phyloP scores from a whole-genome alignment of 2,113 vertebrate genomes.

The Anoplopoma fimbria region DNA sequence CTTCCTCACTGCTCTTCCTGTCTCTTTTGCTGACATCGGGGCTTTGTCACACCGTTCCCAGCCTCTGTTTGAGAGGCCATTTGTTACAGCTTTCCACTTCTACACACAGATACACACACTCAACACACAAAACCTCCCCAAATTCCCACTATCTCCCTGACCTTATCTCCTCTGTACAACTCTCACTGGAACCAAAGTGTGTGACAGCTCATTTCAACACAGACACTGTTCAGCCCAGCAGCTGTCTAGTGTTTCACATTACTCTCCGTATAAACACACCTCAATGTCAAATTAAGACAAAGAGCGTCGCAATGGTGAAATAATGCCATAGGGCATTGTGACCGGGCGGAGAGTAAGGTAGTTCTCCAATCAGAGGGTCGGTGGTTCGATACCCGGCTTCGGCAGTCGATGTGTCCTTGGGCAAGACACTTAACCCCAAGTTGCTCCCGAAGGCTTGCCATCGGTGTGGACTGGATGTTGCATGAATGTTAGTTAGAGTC shows the following conservation, averaged over 20 bases:
- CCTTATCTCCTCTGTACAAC: conserved; percentile 60
- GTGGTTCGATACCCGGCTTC: too few species aligned
- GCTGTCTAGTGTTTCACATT: conserved; percentile 39
- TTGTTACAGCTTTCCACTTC: conserved; percentile 61
- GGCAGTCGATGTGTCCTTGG: too few species aligned
- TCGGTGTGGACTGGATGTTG: too few species aligned
- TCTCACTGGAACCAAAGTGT: conserved; percentile 51
- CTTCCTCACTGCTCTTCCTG: conserved; percentile 7
- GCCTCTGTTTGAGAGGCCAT: conserved; percentile 53
- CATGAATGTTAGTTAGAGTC: too few species aligned
- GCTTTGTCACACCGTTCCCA: conserved; percentile 38
- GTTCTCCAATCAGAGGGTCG: too few species aligned
- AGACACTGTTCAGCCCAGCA: conserved; percentile 36
- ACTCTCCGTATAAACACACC: conserved; percentile 38
- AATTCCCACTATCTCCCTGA: conserved; percentile 53
- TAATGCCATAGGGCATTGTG: not conserved
- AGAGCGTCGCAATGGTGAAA: not conserved
- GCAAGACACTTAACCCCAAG: too few species aligned
- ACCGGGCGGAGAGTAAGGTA: too few species aligned
- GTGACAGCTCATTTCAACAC: conserved; percentile 61
- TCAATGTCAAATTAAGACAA: conserved; percentile 64
- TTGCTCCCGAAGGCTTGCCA: too few species aligned
- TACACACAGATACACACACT: conserved; percentile 4
- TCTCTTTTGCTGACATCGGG: conserved; percentile 39
- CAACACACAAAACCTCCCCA: conserved; percentile 38